Base-by-base conservation (phyloP, 2,113 vertebrate genomes). In the Pipa parva region DNA sequence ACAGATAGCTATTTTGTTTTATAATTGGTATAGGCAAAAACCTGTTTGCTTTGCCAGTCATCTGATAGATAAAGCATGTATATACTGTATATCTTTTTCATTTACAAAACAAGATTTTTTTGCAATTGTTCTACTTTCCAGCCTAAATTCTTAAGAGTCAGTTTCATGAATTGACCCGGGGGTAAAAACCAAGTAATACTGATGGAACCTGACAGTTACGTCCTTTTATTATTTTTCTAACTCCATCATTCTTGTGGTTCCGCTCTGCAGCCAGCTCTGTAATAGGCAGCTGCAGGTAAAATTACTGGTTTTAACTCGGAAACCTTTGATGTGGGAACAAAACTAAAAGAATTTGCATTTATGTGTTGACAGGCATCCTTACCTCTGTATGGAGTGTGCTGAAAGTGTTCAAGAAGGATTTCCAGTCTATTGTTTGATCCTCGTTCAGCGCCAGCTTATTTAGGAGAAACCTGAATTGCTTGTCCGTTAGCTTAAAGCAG, bases 401-500 rank as follows among this genome's bases (percentile, higher is more conserved):
- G 63, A 77, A 80, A 65, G 71, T 80, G 71, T 84, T 64, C 7
- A 91, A 80, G 33, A 91, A 88, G 58, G 77, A 72, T 27, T 79
- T 84, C 85, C 84, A 87, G 29, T 86, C 75, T 49, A 82, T 76
- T 20, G 54, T 68, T 36, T 77, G 74, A 3, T 61, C 65, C 7
- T 76, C 70, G 61, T 71, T 78, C 62, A 87, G 22, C 8, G 77
- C 73, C 8, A 88, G 69, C 36, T 79, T 81, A 55, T 77, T 77
- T 67, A 92, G 63, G 49, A 91, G 73, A 5, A 83, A 76, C 37
- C 71, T 83, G 63, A 85, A 88, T 42, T 88, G 79, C 22, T 49
- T 77, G 11, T 86, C 82, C 6, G 82, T 78, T 3, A 84, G 77
- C 3, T 73, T 76, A 62, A 79, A 73, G n/a, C 83, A 87, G 65